Evolutionary conservation across 2,888 invertebrate genomes (phyloP).

Genomic region (Muschampia plurimacula): DNA sequence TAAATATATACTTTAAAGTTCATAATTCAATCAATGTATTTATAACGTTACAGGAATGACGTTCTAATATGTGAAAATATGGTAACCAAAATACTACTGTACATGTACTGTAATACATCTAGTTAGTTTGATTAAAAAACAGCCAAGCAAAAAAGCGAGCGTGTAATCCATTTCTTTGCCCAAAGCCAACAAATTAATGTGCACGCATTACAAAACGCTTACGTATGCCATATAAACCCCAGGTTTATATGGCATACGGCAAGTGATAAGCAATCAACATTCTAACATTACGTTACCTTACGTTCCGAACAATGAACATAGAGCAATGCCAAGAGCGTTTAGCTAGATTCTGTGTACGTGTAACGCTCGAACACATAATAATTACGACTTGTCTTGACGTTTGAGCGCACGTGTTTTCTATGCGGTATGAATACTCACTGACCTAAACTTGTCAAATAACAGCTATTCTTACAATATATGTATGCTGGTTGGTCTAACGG

Average conservation of each 20-base stretch:
- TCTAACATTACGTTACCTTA: conserved; percentile 58
- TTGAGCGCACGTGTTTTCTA: conserved; percentile 13
- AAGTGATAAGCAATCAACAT: conserved; percentile 63
- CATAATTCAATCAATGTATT: too few species aligned
- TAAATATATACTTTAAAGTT: too few species aligned
- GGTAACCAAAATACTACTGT: too few species aligned
- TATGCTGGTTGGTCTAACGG: neutral
- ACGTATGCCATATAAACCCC: conserved; percentile 41
- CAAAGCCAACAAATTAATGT: neutral
- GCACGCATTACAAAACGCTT: conserved; percentile 4
- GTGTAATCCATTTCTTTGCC: neutral
- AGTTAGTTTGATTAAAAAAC: too few species aligned
- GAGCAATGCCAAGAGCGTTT: conserved; percentile 48
- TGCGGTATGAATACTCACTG: conserved; percentile 15
- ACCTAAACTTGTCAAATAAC: conserved; percentile 3
- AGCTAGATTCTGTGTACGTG: conserved; percentile 13
- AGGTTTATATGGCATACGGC: too few species aligned
- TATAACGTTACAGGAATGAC: too few species aligned
- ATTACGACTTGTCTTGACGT: conserved; percentile 6
- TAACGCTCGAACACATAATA: conserved; percentile 15
- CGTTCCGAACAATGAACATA: conserved; percentile 44
- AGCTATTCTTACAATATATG: neutral
- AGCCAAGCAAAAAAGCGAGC: neutral
- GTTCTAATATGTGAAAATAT: too few species aligned
- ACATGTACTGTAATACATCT: too few species aligned